A percentile compares a stretch with the other conserved stretches of the same genome.
These are phyloP conservation scores for Erpetoichthys calabaricus DNA, from an alignment of 2,797 vertebrate species.

Conservation along the genomic window DNA sequence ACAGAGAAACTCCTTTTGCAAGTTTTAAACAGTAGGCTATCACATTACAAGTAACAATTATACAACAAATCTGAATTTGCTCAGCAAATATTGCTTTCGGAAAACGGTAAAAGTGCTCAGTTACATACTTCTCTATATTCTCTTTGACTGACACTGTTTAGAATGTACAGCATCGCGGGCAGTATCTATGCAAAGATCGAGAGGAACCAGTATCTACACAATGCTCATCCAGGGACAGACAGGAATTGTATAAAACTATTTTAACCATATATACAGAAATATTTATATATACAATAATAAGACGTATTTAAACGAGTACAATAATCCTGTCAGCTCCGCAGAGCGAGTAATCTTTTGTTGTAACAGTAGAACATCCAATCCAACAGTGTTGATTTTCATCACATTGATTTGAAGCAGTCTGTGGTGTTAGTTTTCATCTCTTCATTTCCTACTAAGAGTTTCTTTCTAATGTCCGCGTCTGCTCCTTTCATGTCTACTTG, in stretches of 20 bases:
- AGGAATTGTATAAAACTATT: conserved; percentile 15
- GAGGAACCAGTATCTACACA: no score
- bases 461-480: conserved; percentile 37
- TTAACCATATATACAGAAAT: conserved; percentile 30
- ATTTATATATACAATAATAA: no score
- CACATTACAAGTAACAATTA: conserved; percentile 31
- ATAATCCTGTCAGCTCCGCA: no score
- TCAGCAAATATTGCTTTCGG: no score
- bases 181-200: no score
- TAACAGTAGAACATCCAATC: conserved; percentile 4
- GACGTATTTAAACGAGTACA: no score
- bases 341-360: no score
- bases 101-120: no score
- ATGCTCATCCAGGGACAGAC: no score
- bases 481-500: conserved; percentile 27
- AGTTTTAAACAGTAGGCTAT: conserved; percentile 46
- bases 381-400: conserved; percentile 28
- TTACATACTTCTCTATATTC: no score
- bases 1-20: conserved; percentile 44
- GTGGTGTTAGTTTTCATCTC: conserved; percentile 4
- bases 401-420: conserved; percentile 11
- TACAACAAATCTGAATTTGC: conserved; percentile 16
- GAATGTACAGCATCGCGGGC: no score
- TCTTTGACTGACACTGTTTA: no score
- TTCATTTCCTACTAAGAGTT: neutral